Conservation (phyloP, 2,113 vertebrate species). For the Paratilapia polleni region DNA sequence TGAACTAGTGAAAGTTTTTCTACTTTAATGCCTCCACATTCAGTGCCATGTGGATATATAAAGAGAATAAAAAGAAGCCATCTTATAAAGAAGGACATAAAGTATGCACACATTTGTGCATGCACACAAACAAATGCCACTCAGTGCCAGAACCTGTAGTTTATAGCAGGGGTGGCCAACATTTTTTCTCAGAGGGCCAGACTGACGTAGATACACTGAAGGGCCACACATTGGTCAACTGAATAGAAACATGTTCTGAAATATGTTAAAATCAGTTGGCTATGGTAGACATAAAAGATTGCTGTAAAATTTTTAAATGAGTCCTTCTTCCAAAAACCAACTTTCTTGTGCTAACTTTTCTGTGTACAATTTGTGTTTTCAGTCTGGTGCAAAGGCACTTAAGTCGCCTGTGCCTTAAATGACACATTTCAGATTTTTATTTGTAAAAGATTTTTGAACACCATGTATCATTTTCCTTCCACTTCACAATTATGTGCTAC, state of each 20-base stretch:
- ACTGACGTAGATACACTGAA: background rate
- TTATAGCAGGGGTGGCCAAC: background rate
- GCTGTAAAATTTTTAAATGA: too few species aligned
- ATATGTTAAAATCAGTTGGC: too few species aligned
- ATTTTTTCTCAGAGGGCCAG: background rate
- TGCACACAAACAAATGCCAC: background rate
- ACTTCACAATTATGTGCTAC: too few species aligned
- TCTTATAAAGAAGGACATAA: background rate
- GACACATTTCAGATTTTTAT: too few species aligned
- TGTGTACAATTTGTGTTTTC: too few species aligned
- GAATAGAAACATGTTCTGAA: background rate
- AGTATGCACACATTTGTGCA: background rate
- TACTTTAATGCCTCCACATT: slow-evolving; percentile 23
- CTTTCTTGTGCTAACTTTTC: too few species aligned
- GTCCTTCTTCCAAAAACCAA: too few species aligned
- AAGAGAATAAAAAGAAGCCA: background rate
- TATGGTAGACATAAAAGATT: too few species aligned
- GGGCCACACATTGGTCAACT: background rate
- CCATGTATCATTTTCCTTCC: too few species aligned
- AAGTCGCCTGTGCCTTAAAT: too few species aligned
- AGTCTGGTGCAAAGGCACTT: too few species aligned
- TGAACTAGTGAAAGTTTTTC: slow-evolving; percentile 64
- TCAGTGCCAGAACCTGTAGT: background rate
- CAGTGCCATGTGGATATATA: background rate
- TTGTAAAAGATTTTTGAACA: too few species aligned